A percentile compares a stretch with the other conserved stretches of the same genome.
These are phyloP conservation scores for Pelecanoides urinatrix DNA, from an alignment of 2,113 vertebrate genomes.

Conservation along the genomic window DNA sequence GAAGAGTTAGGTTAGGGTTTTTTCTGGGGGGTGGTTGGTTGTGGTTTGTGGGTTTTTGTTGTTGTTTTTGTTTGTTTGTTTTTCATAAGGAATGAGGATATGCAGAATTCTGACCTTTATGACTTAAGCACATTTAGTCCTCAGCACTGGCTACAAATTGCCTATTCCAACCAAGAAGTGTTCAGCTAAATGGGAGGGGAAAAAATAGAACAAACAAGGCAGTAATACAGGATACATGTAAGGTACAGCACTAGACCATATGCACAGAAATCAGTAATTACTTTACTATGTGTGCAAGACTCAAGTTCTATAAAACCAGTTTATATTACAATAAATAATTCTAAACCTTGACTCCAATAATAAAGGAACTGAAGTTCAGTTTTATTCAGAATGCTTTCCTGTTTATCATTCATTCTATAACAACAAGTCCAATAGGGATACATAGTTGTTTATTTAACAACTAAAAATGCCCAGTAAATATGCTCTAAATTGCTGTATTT, in stretches of 20 bases:
- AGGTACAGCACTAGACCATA: not conserved
- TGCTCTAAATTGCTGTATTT: not conserved
- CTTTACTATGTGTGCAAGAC: not conserved
- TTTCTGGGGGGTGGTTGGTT: not conserved
- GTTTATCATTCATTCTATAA: not conserved
- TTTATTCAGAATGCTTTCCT: not conserved
- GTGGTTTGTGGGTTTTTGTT: not conserved
- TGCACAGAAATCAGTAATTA: not conserved
- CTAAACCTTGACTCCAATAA: not conserved
- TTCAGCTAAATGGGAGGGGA: not conserved
- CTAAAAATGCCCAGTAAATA: not conserved
- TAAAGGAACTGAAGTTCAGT: not conserved
- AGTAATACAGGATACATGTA: not conserved
- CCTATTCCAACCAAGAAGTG: not conserved
- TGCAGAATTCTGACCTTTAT: not conserved
- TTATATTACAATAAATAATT: not conserved
- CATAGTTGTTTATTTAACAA: not conserved
- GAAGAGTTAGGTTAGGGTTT: not conserved
- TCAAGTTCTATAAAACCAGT: not conserved
- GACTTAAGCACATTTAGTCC: not conserved
- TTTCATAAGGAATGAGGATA: not conserved
- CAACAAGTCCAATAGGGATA: accelerated
- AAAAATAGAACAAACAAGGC: not conserved
- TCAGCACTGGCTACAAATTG: not conserved
- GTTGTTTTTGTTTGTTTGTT: not conserved